phyloP scores from a whole-genome alignment of 2,797 vertebrate genomes.

The Limnodromus scolopaceus region DNA sequence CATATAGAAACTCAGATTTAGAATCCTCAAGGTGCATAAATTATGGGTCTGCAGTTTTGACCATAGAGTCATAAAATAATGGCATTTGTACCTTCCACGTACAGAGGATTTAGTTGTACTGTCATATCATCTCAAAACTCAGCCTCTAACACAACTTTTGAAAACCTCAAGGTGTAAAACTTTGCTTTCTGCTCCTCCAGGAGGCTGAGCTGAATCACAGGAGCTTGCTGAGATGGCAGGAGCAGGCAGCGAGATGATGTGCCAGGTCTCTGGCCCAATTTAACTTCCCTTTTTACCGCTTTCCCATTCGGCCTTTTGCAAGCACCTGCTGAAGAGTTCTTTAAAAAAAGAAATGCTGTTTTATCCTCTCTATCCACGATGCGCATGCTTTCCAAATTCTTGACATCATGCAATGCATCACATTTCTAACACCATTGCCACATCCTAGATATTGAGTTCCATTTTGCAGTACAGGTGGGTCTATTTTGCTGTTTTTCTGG shows the following conservation, averaged over 20 bases:
- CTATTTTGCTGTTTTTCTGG: not conserved
- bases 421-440: not conserved
- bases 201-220: not conserved
- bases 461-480: no score
- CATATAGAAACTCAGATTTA: not conserved
- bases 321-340: not conserved
- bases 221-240: not conserved
- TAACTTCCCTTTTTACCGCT: not conserved
- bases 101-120: not conserved
- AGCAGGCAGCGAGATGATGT: not conserved
- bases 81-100: not conserved
- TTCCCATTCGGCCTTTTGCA: not conserved
- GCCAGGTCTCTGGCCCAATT: not conserved
- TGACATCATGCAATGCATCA: not conserved
- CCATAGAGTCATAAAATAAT: not conserved
- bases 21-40: not conserved
- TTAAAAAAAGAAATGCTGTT: not conserved
- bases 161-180: not conserved
- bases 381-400: not conserved
- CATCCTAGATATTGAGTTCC: no score
- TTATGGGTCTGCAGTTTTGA: not conserved
- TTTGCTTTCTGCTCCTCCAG: not conserved
- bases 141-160: not conserved
- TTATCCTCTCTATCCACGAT: not conserved
- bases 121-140: not conserved